These are phyloP conservation scores for Tetropium fuscum DNA, from an alignment of 2,888 invertebrate species.

Conservation along the genomic window DNA sequence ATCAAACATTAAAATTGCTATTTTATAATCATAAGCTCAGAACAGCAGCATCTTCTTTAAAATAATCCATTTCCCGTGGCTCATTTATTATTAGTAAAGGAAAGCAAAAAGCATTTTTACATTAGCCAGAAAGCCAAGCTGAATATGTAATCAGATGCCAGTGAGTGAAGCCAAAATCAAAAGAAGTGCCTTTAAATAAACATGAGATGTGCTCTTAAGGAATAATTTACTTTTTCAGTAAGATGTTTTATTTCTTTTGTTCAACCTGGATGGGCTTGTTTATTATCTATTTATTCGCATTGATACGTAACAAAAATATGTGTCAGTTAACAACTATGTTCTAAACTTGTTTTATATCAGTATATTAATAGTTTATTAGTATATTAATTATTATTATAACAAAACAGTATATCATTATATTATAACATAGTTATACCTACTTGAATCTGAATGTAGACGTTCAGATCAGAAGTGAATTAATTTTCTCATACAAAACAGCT, in stretches of 20 bases:
- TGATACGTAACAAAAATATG: too few species aligned
- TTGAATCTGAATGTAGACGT: too few species aligned
- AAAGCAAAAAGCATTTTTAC: slow-evolving; percentile 60
- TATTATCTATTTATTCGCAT: too few species aligned
- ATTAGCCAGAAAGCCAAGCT: slow-evolving; percentile 51
- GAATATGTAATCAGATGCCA: slow-evolving; percentile 58
- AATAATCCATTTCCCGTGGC: slow-evolving; percentile 51
- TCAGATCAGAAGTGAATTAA: too few species aligned
- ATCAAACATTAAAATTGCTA: too few species aligned
- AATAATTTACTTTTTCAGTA: slow-evolving; percentile 42
- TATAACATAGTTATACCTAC: too few species aligned
- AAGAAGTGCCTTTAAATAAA: slow-evolving; percentile 58
- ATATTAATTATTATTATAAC: too few species aligned
- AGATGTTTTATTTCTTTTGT: slow-evolving; percentile 23
- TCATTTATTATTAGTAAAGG: slow-evolving; percentile 60
- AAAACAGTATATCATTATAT: too few species aligned
- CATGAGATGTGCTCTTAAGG: slow-evolving; percentile 51
- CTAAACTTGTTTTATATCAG: too few species aligned
- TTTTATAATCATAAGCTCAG: slow-evolving; percentile 27
- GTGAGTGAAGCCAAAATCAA: slow-evolving; percentile 56
- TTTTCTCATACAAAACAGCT: too few species aligned
- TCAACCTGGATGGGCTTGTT: slow-evolving; percentile 7
- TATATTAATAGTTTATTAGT: too few species aligned
- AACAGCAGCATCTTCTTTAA: slow-evolving; percentile 42
- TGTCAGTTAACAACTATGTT: too few species aligned